Percentiles rank a stretch among this genome's conserved stretches.
Evolutionary conservation across 2,888 invertebrate genomes (phyloP).

Genomic region (Rotaria socialis): DNA sequence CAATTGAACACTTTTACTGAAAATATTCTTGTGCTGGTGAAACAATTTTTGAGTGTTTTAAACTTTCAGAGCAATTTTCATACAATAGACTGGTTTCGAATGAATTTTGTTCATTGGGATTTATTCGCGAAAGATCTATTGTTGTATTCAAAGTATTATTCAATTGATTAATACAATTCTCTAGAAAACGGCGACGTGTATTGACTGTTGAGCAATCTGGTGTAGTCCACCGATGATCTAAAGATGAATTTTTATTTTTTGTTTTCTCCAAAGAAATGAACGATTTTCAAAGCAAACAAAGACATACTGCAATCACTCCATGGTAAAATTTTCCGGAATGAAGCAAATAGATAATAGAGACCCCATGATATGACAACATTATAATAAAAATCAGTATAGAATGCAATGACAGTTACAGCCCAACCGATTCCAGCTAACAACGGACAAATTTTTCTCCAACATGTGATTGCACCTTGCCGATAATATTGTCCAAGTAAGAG

Average conservation of each 20-base stretch:
- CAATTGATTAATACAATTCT: not conserved
- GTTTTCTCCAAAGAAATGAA: not conserved
- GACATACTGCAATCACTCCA: constrained; percentile 65
- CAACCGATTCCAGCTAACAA: constrained; percentile 89
- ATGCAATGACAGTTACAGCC: constrained; percentile 87
- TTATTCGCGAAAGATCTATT: not conserved
- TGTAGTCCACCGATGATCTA: constrained; percentile 84
- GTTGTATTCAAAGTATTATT: constrained; percentile 15
- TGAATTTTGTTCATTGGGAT: not conserved
- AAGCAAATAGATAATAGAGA: constrained; percentile 88
- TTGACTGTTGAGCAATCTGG: constrained; percentile 60
- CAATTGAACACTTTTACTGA: constrained; percentile 24
- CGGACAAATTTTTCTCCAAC: constrained; percentile 87
- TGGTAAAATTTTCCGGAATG: constrained; percentile 80
- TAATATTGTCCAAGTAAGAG: constrained; percentile 88
- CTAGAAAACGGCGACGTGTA: constrained; percentile 23
- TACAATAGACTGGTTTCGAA: not conserved
- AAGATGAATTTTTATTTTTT: not conserved
- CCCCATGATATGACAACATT: constrained; percentile 95
- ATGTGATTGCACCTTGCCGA: constrained; percentile 80
- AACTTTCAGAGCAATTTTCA: constrained; percentile 21
- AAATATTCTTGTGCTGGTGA: constrained; percentile 48
- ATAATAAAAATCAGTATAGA: constrained; percentile 96
- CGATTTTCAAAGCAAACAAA: not conserved
- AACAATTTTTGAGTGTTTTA: not conserved